Base-by-base conservation (phyloP, 2,113 vertebrate species). In the Spilogale gracilis region DNA sequence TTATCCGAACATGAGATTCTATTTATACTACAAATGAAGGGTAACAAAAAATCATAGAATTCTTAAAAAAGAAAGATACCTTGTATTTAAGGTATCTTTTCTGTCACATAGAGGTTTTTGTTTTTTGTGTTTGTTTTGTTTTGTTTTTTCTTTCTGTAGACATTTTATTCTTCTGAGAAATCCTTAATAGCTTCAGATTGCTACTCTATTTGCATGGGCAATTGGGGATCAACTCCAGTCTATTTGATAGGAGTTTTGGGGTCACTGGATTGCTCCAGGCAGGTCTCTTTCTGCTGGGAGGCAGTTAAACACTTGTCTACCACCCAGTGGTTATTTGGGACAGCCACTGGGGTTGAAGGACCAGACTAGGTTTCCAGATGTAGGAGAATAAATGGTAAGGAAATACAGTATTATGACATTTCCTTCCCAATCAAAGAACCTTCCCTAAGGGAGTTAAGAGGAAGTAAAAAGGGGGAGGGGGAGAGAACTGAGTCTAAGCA, bases 321-420 rank as follows among this genome's bases (percentile, higher is more conserved):
- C 27, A 78, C 6, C 25, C 73, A 17, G n/a, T 56, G 20, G 9
- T 63, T 71, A 83, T 94, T 87, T 96, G 97, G 65, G 4, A 56
- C n/a, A 89, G 43, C 7, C 11, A 50, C 43, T 74, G 38, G 30
- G 58, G 54, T 32, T 88, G 43, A 85, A 81, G 52, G 65, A 61
- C 30, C 38, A 18, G 27, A 30, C 45, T 78, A 18, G 63, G 76
- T 97, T 92, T 96, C 76, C n/a, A 94, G 45, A n/a, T 82, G 50
- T 30, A 82, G 63, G 85, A 91, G 93, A 96, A 92, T 67, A 54
- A 97, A 94, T 93, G 30, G 23, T 78, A 69, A 92, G 71, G 90
- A 92, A 96, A 88, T 95, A 52, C 2, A 80, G n/a, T 76, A 80
- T 94, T 90, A 87, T 71, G 85, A 54, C 43, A 93, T 94, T 89